These are phyloP conservation scores for Ailuropoda melanoleuca DNA, from an alignment of 2,113 vertebrate species.

Conservation along the genomic window DNA sequence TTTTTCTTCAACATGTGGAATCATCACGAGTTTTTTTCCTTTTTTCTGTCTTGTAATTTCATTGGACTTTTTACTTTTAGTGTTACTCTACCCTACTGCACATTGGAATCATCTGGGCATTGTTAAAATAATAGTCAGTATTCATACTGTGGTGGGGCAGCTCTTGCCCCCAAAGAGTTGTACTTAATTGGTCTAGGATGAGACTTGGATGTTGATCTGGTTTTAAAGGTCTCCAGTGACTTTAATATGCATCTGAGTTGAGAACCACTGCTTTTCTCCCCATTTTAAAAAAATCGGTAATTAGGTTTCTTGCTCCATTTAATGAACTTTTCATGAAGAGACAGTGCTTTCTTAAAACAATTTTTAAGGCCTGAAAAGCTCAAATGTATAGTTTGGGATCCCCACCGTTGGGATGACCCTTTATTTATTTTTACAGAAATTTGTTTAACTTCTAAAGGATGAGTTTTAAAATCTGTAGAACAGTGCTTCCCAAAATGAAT, in stretches of 20 bases:
- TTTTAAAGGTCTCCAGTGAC: not conserved
- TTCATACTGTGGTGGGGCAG: not conserved
- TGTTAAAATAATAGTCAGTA: not conserved
- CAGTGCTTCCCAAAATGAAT: not conserved
- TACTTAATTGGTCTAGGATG: not conserved
- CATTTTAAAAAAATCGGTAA: not conserved
- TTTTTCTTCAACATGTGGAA: slow-evolving; percentile 32
- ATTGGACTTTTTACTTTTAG: not conserved
- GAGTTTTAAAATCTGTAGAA: not conserved
- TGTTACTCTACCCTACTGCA: not conserved
- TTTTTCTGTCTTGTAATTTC: not conserved
- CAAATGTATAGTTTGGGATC: not conserved
- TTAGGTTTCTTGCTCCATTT: not conserved
- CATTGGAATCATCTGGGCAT: not conserved
- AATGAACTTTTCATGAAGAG: not conserved
- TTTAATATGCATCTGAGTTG: not conserved
- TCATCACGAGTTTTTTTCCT: not conserved
- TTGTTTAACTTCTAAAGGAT: not conserved
- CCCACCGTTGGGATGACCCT: not conserved
- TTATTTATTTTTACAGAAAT: not conserved
- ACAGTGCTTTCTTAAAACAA: not conserved
- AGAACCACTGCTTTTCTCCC: not conserved
- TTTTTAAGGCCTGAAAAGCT: not conserved
- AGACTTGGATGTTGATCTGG: not conserved
- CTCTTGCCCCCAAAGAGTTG: not conserved